Base-by-base conservation (phyloP, 2,888 invertebrate species). In the Orthosia gracilis region DNA sequence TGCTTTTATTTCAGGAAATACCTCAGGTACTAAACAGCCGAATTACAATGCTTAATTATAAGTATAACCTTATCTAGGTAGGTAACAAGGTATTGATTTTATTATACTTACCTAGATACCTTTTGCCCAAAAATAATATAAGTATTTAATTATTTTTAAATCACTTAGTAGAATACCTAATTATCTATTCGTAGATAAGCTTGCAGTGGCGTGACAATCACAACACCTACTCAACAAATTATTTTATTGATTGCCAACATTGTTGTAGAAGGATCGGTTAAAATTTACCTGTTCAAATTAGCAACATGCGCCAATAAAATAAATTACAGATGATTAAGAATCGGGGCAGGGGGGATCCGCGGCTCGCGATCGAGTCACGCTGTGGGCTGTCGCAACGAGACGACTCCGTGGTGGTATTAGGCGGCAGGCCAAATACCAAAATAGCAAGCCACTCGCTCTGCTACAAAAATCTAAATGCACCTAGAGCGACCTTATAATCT, bases 351-450 rank as follows among this genome's bases (percentile, higher is more conserved):
- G 77, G 74, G 82, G 80, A 72, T 82, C 76, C 78, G 80, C 81
- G 55, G 52, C 73, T 58, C 55, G 62, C 84, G 83, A 85, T 79
- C 79, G 73, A 84, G 85, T 90, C 89, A 86, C 84, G 88, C 83
- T 62, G 83, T 83, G 68, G 62, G 72, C 91, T 92, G 93, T 93
- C 93, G 92, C 91, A 92, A 91, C 89, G 88, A 92, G 91, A 91
- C 93, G 90, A 90, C 91, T 92, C 90, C 85, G 90, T 90, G 89
- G 88, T 91, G 90, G 93, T 92, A 96, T 95, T 96, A 96, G 96
- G 96, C 96, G 93, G 91, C 93, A 94, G 91, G 96, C 96, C 96
- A 96, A 96, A 93, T 95, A 96, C 96, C 84, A 94, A 96, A 96
- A 96, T 96, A 96, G 95, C 94, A 89, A 93, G 89, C 91, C 90